Evolutionary conservation across 2,888 invertebrate species (phyloP).

Genomic region (Anoplius nigerrimus): DNA sequence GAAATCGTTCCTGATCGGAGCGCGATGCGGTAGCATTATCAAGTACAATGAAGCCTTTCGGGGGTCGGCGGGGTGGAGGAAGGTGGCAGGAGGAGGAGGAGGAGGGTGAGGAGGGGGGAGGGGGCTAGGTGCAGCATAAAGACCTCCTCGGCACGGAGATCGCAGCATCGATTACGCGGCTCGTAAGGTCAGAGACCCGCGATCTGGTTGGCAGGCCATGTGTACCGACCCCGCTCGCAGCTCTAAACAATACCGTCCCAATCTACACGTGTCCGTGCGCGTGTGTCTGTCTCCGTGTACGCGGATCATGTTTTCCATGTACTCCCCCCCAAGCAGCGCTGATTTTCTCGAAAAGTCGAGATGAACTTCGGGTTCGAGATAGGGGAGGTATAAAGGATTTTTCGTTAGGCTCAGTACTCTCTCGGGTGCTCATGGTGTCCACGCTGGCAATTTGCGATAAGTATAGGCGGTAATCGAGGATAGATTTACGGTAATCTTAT

Average conservation of each 20-base stretch:
- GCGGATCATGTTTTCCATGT: too few relatives aligned
- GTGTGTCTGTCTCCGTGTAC: too few relatives aligned
- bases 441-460: too few relatives aligned
- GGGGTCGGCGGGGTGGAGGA: background rate
- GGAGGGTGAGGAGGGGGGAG: slow-evolving; percentile 8
- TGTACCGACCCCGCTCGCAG: slow-evolving; percentile 59
- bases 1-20: background rate
- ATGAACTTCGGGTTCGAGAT: too few relatives aligned
- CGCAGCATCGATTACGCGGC: slow-evolving; percentile 66
- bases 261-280: slow-evolving; percentile 17
- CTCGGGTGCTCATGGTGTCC: too few relatives aligned
- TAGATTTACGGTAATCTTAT: too few relatives aligned
- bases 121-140: slow-evolving; percentile 46
- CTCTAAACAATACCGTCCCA: slow-evolving; percentile 47
- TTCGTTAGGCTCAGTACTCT: too few relatives aligned
- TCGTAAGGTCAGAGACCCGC: slow-evolving; percentile 69
- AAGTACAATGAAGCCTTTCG: slow-evolving; percentile 13
- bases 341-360: too few relatives aligned
- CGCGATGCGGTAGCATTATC: slow-evolving; percentile 39
- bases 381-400: too few relatives aligned
- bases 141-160: slow-evolving; percentile 54
- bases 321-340: too few relatives aligned
- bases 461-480: too few relatives aligned
- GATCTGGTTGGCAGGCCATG: slow-evolving; percentile 70
- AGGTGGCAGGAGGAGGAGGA: background rate